Conservation (phyloP, 1,140 invertebrate species). For the Acromyrmex charruanus region DNA sequence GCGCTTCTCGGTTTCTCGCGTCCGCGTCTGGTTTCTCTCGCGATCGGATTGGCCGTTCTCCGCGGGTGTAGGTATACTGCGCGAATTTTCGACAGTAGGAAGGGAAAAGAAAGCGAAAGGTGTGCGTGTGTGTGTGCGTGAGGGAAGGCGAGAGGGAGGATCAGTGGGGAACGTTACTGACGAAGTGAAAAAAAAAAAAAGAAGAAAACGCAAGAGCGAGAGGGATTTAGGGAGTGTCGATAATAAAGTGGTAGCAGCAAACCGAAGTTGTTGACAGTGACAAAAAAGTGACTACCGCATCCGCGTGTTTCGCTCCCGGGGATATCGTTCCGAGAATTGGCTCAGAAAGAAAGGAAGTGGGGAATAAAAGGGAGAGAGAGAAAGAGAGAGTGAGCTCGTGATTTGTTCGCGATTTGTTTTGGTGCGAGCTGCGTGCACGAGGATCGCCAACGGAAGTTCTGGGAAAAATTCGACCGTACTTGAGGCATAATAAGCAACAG, state of each 20-base stretch:
- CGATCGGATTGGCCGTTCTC: slow-evolving; percentile 65
- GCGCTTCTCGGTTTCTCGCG: slow-evolving; percentile 54
- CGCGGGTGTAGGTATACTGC: slow-evolving; percentile 57
- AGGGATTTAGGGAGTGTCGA: background rate
- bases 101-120: slow-evolving; percentile 35
- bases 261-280: slow-evolving; percentile 60
- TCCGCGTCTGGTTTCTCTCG: slow-evolving; percentile 64
- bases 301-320: background rate
- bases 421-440: no score
- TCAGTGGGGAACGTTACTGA: slow-evolving; percentile 7
- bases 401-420: background rate
- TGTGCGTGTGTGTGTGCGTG: slow-evolving; percentile 2
- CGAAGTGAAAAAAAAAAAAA: background rate
- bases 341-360: background rate
- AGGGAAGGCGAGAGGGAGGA: slow-evolving; percentile 14
- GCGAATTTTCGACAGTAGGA: slow-evolving; percentile 52
- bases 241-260: slow-evolving; percentile 25
- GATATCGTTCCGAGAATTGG: slow-evolving; percentile 30
- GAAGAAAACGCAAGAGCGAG: background rate
- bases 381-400: background rate
- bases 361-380: background rate
- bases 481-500: no score
- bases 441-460: no score
- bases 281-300: slow-evolving; percentile 59
- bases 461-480: background rate